These are phyloP conservation scores for Rhopalosiphum maidis DNA, from an alignment of 1,140 invertebrate genomes.

Conservation along the genomic window DNA sequence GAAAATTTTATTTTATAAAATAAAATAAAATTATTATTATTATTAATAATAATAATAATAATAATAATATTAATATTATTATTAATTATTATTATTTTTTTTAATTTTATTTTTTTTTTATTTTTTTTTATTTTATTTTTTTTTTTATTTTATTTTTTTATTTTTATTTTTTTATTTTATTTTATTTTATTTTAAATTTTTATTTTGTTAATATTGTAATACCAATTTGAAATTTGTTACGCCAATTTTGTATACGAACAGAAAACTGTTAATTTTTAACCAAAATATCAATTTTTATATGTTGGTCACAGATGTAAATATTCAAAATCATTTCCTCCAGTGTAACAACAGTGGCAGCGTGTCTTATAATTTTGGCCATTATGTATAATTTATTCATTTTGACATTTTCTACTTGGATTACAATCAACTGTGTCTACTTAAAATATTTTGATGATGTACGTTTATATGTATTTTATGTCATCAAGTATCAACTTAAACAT, in stretches of 20 bases:
- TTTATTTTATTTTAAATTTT: too few species aligned
- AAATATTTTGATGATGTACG: neutral
- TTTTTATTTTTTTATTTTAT: too few species aligned
- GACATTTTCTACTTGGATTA: neutral
- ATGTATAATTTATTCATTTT: neutral
- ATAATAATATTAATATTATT: too few species aligned
- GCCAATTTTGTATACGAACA: neutral
- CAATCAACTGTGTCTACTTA: neutral
- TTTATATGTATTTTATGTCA: neutral
- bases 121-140: too few species aligned
- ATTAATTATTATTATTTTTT: too few species aligned
- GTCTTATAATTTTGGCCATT: neutral
- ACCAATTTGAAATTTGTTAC: neutral
- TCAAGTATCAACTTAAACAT: neutral
- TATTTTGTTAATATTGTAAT: slow-evolving; percentile 11
- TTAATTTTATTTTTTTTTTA: too few species aligned
- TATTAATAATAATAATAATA: too few species aligned
- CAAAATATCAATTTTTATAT: neutral
- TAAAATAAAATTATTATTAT: too few species aligned
- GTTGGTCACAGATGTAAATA: slow-evolving; percentile 14
- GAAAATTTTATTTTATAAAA: too few species aligned
- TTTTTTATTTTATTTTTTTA: too few species aligned
- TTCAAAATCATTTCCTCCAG: neutral
- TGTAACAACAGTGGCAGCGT: neutral
- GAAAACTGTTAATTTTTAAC: neutral